Base-by-base conservation (phyloP, 2,888 invertebrate species). In the Agrotis puta region DNA sequence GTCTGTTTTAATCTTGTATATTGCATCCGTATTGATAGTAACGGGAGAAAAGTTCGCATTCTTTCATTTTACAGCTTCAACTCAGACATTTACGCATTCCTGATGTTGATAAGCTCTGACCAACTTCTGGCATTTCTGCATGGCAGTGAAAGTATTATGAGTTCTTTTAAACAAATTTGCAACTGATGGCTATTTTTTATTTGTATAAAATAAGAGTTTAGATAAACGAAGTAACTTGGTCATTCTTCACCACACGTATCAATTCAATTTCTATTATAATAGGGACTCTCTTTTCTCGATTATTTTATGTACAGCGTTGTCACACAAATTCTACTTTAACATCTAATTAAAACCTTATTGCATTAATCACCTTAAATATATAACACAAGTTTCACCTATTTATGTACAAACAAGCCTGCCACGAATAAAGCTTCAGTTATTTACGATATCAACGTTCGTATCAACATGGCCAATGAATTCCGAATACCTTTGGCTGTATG, bases 401-500 rank as follows among this genome's bases (percentile, higher is more conserved):
- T 53, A 61, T 69, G 70, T 68, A 63, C 18, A 65, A 68, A 74
- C 66, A 53, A 62, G 43, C 43, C 51, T 33, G 56, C 45, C 72
- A 48, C 16, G 20, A 66, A 74, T 77, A 70, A 65, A 69, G 47
- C 68, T 59, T 62, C 63, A 67, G 64, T 74, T 71, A 71, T 74
- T 65, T 64, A 76, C 65, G 53, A 72, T 74, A 70, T 64, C 74
- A 64, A 39, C 57, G 56, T 61, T 47, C 50, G 45, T 64, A 83
- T 76, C 53, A 66, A 69, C 59, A 71, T 58, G 58, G 48, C 24
- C 62, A 64, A 71, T 66, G 54, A 74, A 81, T 77, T 75, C 64
- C 69, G 53, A 79, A 81, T 70, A 64, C 74, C 65, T 70, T 64
- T 70, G 65, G 69, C 63, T 70, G 61, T 70, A 74, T 70, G 69